Conservation (phyloP, 1,140 invertebrate species). For the Anadara kagoshimensis region DNA sequence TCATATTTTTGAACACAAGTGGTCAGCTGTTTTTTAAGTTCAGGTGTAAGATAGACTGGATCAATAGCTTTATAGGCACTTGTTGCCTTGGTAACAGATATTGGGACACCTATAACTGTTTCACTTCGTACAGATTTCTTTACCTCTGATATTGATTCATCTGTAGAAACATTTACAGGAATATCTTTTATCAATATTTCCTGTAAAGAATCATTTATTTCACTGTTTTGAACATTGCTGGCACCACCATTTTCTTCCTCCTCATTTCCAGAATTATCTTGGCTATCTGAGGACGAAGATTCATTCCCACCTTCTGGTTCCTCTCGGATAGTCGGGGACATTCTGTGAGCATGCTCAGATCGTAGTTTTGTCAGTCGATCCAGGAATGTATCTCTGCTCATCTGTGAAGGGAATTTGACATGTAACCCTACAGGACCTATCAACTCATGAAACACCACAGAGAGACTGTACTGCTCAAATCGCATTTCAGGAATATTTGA, state of each 20-base stretch:
- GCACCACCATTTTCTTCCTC: constrained; percentile 3
- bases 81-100: constrained; percentile 1
- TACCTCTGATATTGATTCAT: background rate
- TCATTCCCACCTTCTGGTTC: constrained; percentile 69
- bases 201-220: background rate
- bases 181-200: background rate
- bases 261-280: constrained; percentile 16
- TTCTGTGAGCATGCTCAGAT: constrained; percentile 61
- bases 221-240: background rate
- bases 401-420: constrained; percentile 51
- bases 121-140: background rate
- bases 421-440: constrained; percentile 48
- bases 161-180: background rate
- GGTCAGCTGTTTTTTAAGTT: constrained; percentile 49
- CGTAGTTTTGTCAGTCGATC: constrained; percentile 61
- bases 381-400: constrained; percentile 57
- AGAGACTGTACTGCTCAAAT: constrained; percentile 50
- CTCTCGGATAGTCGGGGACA: constrained; percentile 60
- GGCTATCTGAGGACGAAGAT: constrained; percentile 38
- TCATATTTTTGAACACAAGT: constrained; percentile 49
- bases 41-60: constrained; percentile 41
- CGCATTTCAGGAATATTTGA: constrained; percentile 6
- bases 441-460: constrained; percentile 57
- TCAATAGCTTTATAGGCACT: constrained; percentile 9
- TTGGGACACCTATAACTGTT: background rate